Conservation (phyloP, 2,888 invertebrate species). For the Lamellibrachia satsuma region DNA sequence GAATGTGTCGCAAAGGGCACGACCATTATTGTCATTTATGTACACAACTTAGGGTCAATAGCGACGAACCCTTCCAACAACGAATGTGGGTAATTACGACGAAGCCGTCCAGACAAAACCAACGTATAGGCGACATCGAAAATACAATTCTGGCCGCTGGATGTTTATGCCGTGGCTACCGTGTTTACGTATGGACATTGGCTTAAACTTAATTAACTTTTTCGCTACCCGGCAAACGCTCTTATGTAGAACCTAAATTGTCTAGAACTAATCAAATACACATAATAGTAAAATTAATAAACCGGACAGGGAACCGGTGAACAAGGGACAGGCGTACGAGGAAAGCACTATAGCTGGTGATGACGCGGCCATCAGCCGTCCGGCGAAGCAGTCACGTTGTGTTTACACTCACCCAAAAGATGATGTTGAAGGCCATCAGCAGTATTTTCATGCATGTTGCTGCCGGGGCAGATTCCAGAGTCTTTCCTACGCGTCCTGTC, state of each 20-base stretch:
- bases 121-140: neutral
- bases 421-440: slow-evolving; percentile 81
- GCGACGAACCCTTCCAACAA: neutral
- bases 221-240: too few relatives aligned
- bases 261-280: neutral
- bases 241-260: too few relatives aligned
- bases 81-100: neutral
- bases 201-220: neutral
- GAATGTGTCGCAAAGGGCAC: too few relatives aligned
- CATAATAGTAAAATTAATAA: neutral
- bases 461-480: slow-evolving; percentile 66
- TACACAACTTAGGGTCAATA: neutral
- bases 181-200: neutral
- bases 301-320: neutral
- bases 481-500: slow-evolving; percentile 36
- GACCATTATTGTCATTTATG: too few relatives aligned
- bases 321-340: neutral
- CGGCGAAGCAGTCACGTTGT: neutral
- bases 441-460: slow-evolving; percentile 82
- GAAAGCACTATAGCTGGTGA: neutral
- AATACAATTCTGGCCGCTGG: neutral
- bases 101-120: neutral
- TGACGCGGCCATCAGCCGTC: neutral
- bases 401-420: slow-evolving; percentile 81
- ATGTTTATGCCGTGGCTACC: neutral